Base-by-base conservation (phyloP, 1,140 invertebrate species). In the Lerema accius region DNA sequence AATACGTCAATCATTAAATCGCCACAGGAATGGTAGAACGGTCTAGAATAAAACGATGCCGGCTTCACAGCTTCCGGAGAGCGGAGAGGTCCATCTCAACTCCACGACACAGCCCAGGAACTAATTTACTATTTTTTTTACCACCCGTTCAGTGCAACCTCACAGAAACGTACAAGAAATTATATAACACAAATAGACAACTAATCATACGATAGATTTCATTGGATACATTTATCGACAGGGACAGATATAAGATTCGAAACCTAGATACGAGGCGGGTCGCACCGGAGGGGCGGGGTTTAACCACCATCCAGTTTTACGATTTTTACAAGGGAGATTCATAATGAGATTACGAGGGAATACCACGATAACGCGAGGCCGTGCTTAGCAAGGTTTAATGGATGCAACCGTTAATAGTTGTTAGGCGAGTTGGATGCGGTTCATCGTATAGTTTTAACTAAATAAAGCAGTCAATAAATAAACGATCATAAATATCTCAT, bases 401-500 rank as follows among this genome's bases (percentile, higher is more conserved):
- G 76, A 85, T 86, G 82, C 84, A 90, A 86, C 83, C 80, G 75
- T 83, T 82, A 82, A 80, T 76, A 73, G 67, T 78, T 74, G 78
- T 82, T 83, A 86, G 83, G 82, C 84, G 73, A 75, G 49, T 71
- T 71, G 65, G 76, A 76, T 78, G 78, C 70, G 71, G 72, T 76
- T 73, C 70, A 80, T 78, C 80, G 77, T 75, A 61, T 67, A 83
- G 69, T 73, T 84, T 84, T 84, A 84, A 87, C 88, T 90, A 89
- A 90, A 85, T 86, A 87, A 87, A 89, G 88, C 88, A 88, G 88
- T 90, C 88, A 90, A 90, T 90, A 90, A 89, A 90, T 90, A 90
- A 90, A 89, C 78, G 67, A 84, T 89, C 76, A 90, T 90, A 90
- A 90, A 90, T 90, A 90, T 90, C 85, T 90, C 89, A 89, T 90